A percentile compares a stretch with the other conserved stretches of the same genome.
phyloP scores from a whole-genome alignment of 2,888 invertebrate genomes.

The Oscheius myriophilus region DNA sequence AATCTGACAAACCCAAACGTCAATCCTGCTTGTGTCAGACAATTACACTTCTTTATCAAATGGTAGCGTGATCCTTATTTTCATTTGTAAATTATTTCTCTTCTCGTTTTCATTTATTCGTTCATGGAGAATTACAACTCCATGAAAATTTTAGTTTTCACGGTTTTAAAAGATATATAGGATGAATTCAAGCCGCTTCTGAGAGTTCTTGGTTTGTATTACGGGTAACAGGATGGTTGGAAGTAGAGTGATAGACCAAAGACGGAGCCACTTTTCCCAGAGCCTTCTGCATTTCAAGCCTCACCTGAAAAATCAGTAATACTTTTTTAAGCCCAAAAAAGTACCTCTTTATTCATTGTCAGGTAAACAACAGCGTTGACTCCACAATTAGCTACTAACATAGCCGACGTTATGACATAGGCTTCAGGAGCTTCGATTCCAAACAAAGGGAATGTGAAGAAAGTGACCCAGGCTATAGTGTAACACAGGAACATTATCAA shows the following conservation, averaged over 20 bases:
- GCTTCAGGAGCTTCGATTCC: constrained; percentile 1
- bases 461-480: constrained; percentile 14
- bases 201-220: constrained; percentile 6
- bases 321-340: background rate
- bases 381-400: constrained; percentile 17
- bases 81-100: no score
- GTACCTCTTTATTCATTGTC: constrained; percentile 21
- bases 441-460: background rate
- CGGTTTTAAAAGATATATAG: no score
- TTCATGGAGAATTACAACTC: no score
- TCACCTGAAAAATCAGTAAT: background rate
- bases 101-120: no score
- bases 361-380: constrained; percentile 15
- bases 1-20: no score
- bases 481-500: constrained; percentile 2
- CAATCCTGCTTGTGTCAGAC: no score
- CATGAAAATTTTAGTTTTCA: no score
- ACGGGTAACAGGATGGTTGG: background rate
- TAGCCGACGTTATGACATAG: constrained; percentile 1
- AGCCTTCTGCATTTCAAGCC: constrained; percentile 1
- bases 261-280: constrained; percentile 8
- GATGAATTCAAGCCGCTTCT: constrained; percentile 12
- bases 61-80: no score
- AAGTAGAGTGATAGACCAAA: background rate
- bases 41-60: no score